These are phyloP conservation scores for Drosophila obscura DNA, from an alignment of 1,140 invertebrate species.

Conservation along the genomic window DNA sequence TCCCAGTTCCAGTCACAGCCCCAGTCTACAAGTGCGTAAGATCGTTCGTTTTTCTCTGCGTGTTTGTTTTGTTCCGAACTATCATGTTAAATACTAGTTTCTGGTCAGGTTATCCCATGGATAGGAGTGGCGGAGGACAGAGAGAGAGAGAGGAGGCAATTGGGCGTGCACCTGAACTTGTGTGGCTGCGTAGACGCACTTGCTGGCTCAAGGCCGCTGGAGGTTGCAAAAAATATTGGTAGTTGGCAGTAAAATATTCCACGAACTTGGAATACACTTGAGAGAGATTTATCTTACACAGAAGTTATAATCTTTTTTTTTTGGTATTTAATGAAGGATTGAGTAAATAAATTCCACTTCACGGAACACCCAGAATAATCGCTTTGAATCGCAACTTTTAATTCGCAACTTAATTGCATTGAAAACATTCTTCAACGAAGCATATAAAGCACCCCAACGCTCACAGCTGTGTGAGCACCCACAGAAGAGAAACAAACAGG, in stretches of 20 bases:
- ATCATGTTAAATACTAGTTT: slow-evolving; percentile 50
- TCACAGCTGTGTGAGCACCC: no score
- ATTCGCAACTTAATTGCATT: no score
- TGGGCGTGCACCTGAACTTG: slow-evolving; percentile 73
- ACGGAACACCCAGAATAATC: no score
- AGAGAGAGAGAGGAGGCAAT: slow-evolving; percentile 1
- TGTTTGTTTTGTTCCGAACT: slow-evolving; percentile 11
- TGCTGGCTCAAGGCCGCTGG: slow-evolving; percentile 56
- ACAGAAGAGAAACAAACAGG: no score
- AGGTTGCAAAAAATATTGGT: slow-evolving; percentile 9
- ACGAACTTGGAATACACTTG: slow-evolving; percentile 18
- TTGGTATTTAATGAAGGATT: no score
- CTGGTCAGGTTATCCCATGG: slow-evolving; percentile 29
- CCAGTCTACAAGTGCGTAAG: slow-evolving; percentile 41
- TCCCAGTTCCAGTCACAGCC: slow-evolving; percentile 5
- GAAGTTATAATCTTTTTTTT: no score
- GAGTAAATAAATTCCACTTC: no score
- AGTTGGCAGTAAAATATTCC: no score
- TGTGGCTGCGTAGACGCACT: slow-evolving; percentile 45
- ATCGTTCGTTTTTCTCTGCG: slow-evolving; percentile 12
- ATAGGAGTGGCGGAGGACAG: neutral
- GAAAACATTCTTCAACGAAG: no score
- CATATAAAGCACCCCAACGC: no score
- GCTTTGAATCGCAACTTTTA: no score
- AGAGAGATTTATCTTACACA: no score